A percentile compares a stretch with the other conserved stretches of the same genome.
phyloP scores from a whole-genome alignment of 2,797 vertebrate species.

The Lithobates pipiens region DNA sequence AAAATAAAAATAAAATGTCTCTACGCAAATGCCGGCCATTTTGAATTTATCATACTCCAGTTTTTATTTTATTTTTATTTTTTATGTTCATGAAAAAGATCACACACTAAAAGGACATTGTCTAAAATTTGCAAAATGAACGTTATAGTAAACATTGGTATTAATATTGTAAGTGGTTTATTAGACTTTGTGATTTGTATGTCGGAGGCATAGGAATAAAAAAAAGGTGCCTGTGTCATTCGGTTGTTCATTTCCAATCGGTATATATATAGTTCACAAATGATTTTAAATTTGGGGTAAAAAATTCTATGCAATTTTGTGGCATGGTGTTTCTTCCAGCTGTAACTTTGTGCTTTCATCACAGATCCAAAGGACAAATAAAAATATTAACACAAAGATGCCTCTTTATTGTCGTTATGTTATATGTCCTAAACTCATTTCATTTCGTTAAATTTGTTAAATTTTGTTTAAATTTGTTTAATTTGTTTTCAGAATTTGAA shows the following conservation, averaged over 20 bases:
- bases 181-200: slow-evolving; percentile 78
- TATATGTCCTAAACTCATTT: no score
- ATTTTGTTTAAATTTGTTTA: no score
- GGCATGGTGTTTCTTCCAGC: slow-evolving; percentile 88
- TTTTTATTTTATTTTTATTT: slow-evolving; percentile 47
- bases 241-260: slow-evolving; percentile 74
- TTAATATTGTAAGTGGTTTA: slow-evolving; percentile 77
- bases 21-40: slow-evolving; percentile 77
- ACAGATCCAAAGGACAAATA: slow-evolving; percentile 84
- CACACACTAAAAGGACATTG: slow-evolving; percentile 83
- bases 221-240: slow-evolving; percentile 75
- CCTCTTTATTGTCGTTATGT: not conserved
- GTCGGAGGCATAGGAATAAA: slow-evolving; percentile 70
- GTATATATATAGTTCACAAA: slow-evolving; percentile 81
- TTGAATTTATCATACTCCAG: slow-evolving; percentile 73
- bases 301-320: slow-evolving; percentile 91
- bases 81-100: slow-evolving; percentile 76
- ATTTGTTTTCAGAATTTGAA: no score
- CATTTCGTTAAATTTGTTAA: no score
- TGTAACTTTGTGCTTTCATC: slow-evolving; percentile 87
- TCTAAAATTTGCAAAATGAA: slow-evolving; percentile 89
- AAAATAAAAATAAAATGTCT: slow-evolving; percentile 74
- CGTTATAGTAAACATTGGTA: slow-evolving; percentile 84
- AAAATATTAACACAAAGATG: slow-evolving; percentile 79
- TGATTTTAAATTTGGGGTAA: slow-evolving; percentile 76